Conservation (phyloP, 2,113 vertebrate genomes). For the Pterocles orientalis region DNA sequence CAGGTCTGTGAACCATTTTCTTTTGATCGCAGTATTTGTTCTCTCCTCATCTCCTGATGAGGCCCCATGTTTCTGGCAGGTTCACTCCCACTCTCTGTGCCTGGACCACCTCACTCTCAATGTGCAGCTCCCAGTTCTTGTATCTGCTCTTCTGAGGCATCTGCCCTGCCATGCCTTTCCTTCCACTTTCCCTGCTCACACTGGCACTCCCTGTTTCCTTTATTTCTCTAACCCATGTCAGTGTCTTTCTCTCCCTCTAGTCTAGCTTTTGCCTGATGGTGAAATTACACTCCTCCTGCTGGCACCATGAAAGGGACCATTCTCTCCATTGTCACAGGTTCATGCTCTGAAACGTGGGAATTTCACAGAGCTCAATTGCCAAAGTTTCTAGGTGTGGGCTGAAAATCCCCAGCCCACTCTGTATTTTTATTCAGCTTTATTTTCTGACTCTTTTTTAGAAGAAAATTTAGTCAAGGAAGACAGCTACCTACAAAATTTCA, state of each 20-base stretch:
- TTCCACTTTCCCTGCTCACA: background rate
- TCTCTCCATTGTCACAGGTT: background rate
- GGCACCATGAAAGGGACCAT: background rate
- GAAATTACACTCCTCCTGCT: background rate
- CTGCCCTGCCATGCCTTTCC: rapidly evolving
- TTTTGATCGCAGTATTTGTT: background rate
- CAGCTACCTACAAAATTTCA: background rate
- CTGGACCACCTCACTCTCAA: background rate
- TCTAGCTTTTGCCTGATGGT: background rate
- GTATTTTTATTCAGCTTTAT: background rate
- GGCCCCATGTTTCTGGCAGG: rapidly evolving
- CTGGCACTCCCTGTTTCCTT: background rate
- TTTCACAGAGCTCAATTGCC: background rate
- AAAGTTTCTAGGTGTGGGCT: background rate
- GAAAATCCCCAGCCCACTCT: background rate
- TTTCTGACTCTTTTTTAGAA: background rate
- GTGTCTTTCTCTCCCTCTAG: background rate
- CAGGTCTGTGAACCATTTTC: background rate
- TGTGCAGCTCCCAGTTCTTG: background rate
- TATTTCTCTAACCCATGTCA: background rate
- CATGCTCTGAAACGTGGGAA: background rate
- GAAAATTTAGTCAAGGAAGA: background rate
- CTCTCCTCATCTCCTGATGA: background rate
- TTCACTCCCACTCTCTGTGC: background rate
- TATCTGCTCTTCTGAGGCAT: background rate